A percentile compares a stretch with the other conserved stretches of the same genome.
Conservation (phyloP, 2,113 vertebrate species). For the Halcyon senegalensis region DNA sequence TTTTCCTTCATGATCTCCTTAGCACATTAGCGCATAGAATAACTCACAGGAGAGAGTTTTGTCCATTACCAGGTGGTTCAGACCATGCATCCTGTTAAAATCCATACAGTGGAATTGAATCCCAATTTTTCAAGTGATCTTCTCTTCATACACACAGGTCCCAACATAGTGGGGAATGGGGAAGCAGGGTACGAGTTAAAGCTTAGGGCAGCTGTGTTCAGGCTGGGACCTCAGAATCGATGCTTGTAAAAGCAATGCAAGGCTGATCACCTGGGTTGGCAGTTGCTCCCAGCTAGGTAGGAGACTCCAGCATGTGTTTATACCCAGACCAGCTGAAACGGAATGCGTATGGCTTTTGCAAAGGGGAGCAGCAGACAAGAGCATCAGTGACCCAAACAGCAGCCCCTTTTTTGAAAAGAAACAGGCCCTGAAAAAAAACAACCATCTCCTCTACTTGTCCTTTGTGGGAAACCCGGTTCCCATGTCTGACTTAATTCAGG, state of each 20-base stretch:
- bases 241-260: neutral
- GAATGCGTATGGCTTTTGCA: neutral
- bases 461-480: neutral
- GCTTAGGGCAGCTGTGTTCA: neutral
- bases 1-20: neutral
- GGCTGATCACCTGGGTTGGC: neutral
- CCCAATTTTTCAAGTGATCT: neutral
- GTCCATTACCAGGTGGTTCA: neutral
- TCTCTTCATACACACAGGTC: neutral
- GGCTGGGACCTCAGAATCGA: neutral
- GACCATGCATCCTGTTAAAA: neutral
- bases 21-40: neutral
- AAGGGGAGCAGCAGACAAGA: neutral
- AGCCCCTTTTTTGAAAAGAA: neutral
- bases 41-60: neutral
- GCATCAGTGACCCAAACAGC: neutral
- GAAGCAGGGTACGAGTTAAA: neutral
- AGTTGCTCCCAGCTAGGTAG: neutral
- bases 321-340: neutral
- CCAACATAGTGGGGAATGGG: neutral
- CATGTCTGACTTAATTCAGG: neutral
- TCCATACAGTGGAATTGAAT: neutral
- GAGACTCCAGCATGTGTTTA: neutral
- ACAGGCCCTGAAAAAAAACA: neutral
- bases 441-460: neutral